A percentile compares a stretch with the other conserved stretches of the same genome.
Evolutionary conservation across 2,113 vertebrate genomes (phyloP).

Genomic region (Mionectes macconnelli): DNA sequence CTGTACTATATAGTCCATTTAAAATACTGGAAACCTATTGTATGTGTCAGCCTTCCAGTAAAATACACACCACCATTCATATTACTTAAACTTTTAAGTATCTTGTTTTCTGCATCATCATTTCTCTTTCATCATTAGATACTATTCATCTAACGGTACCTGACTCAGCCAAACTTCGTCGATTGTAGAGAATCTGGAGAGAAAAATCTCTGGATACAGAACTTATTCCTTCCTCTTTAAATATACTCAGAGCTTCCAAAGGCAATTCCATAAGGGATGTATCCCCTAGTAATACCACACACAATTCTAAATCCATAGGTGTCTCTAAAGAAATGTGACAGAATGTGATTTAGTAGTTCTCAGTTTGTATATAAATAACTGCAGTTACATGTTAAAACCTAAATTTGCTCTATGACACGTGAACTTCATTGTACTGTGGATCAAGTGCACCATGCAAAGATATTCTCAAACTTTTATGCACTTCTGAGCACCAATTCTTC

Average conservation of each 20-base stretch:
- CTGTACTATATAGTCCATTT: neutral
- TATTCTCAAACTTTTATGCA: neutral
- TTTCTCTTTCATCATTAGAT: too few relatives aligned
- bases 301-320: slow-evolving; percentile 55
- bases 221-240: slow-evolving; percentile 65
- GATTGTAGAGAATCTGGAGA: slow-evolving; percentile 81
- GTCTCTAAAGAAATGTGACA: slow-evolving; percentile 5
- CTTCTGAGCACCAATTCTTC: neutral
- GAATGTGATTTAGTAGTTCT: neutral
- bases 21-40: neutral
- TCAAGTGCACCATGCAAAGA: neutral
- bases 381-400: neutral
- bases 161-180: slow-evolving; percentile 64
- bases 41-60: neutral
- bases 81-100: neutral
- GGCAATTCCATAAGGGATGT: slow-evolving; percentile 79
- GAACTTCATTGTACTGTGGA: neutral
- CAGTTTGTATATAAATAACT: neutral
- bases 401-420: neutral
- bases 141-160: slow-evolving; percentile 50
- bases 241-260: slow-evolving; percentile 78
- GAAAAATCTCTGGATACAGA: slow-evolving; percentile 87
- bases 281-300: slow-evolving; percentile 80
- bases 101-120: neutral
- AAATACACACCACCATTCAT: neutral